A percentile compares a stretch with the other conserved stretches of the same genome.
phyloP scores from a whole-genome alignment of 92 coral and sea anemone species.

The Porites divaricata region DNA sequence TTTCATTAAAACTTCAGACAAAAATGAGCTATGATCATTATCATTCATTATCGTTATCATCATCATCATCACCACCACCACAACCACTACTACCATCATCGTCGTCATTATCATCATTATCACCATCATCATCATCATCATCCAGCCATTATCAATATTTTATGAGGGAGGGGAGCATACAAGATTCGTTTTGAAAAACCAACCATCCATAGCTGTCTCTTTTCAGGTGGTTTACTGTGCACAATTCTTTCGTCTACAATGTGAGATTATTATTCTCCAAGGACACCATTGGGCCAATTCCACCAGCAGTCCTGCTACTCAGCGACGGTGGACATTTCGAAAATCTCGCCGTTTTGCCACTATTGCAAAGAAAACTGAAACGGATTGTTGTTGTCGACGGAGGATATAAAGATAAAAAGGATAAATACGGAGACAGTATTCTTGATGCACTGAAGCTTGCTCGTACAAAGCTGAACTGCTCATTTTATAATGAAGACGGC shows the following conservation, averaged over 20 bases:
- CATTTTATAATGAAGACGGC: constrained; percentile 31
- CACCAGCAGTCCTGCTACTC: constrained; percentile 48
- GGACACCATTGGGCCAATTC: neutral
- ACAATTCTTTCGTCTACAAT: neutral
- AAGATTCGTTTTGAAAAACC: too few species aligned
- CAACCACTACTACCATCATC: too few species aligned
- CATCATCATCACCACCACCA: too few species aligned
- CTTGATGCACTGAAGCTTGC: constrained; percentile 47
- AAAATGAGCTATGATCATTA: too few species aligned
- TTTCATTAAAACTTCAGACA: too few species aligned
- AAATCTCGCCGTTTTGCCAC: constrained; percentile 72
- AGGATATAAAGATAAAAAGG: constrained; percentile 9
- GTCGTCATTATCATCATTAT: too few species aligned
- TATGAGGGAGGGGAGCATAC: neutral
- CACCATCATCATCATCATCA: neutral
- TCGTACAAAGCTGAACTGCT: constrained; percentile 45
- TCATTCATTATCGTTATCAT: too few species aligned
- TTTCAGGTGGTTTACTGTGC: neutral
- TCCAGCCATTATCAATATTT: neutral
- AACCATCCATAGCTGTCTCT: neutral
- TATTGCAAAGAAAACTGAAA: constrained; percentile 42
- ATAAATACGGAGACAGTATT: constrained; percentile 14
- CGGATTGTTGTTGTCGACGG: constrained; percentile 43
- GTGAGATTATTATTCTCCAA: neutral
- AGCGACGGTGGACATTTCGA: constrained; percentile 84